These are phyloP conservation scores for Sakesphorus luctuosus DNA, from an alignment of 2,113 vertebrate species.

Conservation along the genomic window DNA sequence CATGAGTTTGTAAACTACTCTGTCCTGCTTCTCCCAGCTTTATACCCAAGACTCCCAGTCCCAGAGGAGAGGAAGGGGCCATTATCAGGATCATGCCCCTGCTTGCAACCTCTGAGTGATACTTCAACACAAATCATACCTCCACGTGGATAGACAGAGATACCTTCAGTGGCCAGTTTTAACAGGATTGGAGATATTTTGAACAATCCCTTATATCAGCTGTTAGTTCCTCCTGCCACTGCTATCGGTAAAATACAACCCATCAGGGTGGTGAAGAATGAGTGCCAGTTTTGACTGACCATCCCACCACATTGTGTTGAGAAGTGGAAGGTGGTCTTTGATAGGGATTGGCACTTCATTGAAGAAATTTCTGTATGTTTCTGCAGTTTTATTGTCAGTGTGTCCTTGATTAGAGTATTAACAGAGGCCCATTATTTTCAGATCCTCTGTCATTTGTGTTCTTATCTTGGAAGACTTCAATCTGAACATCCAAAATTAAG, in stretches of 20 bases:
- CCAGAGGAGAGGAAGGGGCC: background rate
- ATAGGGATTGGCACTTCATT: fast-evolving
- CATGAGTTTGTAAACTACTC: background rate
- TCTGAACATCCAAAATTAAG: background rate
- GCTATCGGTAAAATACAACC: background rate
- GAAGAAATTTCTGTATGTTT: background rate
- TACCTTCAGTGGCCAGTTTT: background rate
- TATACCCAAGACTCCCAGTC: background rate
- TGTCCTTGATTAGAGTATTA: background rate
- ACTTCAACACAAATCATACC: background rate
- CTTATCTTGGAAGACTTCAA: background rate
- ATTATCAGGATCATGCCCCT: background rate
- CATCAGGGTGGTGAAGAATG: fast-evolving
- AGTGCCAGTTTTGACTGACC: background rate
- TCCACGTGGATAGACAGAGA: background rate
- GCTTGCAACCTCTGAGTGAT: background rate
- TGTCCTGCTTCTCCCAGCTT: background rate
- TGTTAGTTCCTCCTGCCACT: background rate
- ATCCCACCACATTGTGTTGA: background rate
- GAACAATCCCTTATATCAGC: background rate
- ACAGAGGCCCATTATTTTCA: background rate
- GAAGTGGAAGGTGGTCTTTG: background rate
- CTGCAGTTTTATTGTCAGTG: background rate
- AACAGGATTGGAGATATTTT: background rate
- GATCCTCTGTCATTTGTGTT: background rate